Evolutionary conservation across 2,888 invertebrate genomes (phyloP).

Genomic region (Julus scanicus): DNA sequence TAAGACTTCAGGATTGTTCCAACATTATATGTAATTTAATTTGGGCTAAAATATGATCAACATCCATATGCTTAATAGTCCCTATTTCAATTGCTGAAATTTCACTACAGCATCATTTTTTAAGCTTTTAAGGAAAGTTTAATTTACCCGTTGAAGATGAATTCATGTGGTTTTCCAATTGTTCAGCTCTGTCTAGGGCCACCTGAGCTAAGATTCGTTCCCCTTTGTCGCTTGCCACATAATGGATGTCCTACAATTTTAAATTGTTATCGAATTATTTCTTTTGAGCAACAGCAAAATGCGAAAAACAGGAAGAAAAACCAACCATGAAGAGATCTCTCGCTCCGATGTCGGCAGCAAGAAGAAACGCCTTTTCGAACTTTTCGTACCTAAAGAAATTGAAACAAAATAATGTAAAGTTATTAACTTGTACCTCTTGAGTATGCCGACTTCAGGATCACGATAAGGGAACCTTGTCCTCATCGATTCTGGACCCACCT

Average conservation of each 20-base stretch:
- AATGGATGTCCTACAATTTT: constrained; percentile 56
- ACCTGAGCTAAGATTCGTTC: constrained; percentile 56
- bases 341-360: constrained; percentile 81
- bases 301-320: not conserved
- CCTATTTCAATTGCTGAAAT: no score
- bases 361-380: constrained; percentile 81
- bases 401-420: not conserved
- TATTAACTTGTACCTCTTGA: not conserved
- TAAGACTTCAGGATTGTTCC: no score
- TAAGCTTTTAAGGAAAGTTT: no score
- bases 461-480: no score
- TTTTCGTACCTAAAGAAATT: constrained; percentile 72
- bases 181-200: constrained; percentile 56
- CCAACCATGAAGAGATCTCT: constrained; percentile 75
- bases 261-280: not conserved
- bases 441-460: not conserved
- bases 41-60: no score
- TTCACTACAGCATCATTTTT: no score
- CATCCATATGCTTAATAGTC: no score
- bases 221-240: constrained; percentile 56
- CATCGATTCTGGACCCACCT: constrained; percentile 69
- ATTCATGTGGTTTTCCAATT: constrained; percentile 50
- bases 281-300: not conserved
- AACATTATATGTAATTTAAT: no score
- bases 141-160: constrained; percentile 49